A percentile compares a stretch with the other conserved stretches of the same genome.
These are phyloP conservation scores for Leptocoma aspasia DNA, from an alignment of 2,113 vertebrate genomes.

Conservation along the genomic window DNA sequence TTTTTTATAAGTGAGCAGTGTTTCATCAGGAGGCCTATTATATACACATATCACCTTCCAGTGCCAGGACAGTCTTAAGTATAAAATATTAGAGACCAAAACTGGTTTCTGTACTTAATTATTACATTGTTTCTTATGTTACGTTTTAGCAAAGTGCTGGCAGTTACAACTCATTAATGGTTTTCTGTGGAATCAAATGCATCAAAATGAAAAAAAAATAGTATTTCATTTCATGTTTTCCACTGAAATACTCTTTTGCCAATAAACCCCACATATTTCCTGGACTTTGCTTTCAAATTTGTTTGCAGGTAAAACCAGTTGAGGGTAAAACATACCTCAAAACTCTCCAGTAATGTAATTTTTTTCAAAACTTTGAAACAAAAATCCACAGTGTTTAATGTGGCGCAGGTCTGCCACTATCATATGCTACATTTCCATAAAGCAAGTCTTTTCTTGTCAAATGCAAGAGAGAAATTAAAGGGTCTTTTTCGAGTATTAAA, in stretches of 20 bases:
- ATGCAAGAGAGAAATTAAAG: background rate
- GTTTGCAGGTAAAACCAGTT: background rate
- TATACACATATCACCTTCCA: background rate
- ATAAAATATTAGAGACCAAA: background rate
- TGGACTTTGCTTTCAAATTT: background rate
- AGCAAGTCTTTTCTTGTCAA: background rate
- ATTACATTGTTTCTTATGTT: background rate
- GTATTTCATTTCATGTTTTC: background rate
- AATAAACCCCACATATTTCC: background rate
- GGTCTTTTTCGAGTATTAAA: background rate
- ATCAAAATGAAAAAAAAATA: background rate
- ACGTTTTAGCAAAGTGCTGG: background rate
- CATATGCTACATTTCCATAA: background rate
- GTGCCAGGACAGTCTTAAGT: background rate
- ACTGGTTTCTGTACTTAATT: background rate
- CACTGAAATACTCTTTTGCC: background rate
- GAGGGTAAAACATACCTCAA: background rate
- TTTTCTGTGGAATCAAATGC: background rate
- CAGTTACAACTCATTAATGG: background rate
- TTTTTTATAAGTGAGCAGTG: background rate
- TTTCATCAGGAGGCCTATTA: background rate
- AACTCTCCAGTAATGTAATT: background rate
- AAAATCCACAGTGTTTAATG: background rate
- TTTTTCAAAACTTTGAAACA: background rate
- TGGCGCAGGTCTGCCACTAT: background rate